phyloP scores from a whole-genome alignment of 2,888 invertebrate genomes.

The Aelia acuminata region DNA sequence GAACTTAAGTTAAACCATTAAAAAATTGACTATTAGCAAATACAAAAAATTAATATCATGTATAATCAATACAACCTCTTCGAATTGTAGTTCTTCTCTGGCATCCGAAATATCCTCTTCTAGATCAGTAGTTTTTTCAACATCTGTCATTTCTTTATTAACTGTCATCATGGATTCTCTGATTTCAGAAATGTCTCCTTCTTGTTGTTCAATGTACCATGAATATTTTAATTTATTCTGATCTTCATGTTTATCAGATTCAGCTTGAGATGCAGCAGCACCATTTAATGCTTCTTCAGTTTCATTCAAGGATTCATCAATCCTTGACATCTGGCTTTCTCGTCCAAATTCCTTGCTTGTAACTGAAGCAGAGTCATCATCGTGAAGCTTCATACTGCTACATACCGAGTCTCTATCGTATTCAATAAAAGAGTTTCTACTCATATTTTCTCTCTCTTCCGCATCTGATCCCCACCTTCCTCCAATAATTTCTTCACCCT shows the following conservation, averaged over 20 bases:
- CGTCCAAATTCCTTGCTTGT: constrained; percentile 42
- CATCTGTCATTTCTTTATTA: background rate
- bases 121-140: background rate
- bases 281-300: constrained; percentile 2
- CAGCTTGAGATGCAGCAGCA: background rate
- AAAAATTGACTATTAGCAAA: background rate
- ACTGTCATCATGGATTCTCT: background rate
- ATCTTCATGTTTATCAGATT: constrained; percentile 4
- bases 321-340: constrained; percentile 39
- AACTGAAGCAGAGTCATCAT: constrained; percentile 53
- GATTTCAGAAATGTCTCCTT: constrained; percentile 29
- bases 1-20: too few relatives aligned
- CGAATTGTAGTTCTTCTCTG: constrained; percentile 33
- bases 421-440: constrained; percentile 61
- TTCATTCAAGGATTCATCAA: constrained; percentile 11
- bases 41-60: too few relatives aligned
- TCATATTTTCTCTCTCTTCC: constrained; percentile 62
- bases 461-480: constrained; percentile 63
- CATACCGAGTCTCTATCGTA: constrained; percentile 58
- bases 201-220: constrained; percentile 47
- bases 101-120: background rate
- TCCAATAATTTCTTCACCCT: constrained; percentile 63
- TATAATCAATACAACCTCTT: background rate
- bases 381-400: constrained; percentile 58
- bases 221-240: constrained; percentile 21